A percentile compares a stretch with the other conserved stretches of the same genome.
These are phyloP conservation scores for Epirrita christyi DNA, from an alignment of 2,888 invertebrate genomes.

Conservation along the genomic window DNA sequence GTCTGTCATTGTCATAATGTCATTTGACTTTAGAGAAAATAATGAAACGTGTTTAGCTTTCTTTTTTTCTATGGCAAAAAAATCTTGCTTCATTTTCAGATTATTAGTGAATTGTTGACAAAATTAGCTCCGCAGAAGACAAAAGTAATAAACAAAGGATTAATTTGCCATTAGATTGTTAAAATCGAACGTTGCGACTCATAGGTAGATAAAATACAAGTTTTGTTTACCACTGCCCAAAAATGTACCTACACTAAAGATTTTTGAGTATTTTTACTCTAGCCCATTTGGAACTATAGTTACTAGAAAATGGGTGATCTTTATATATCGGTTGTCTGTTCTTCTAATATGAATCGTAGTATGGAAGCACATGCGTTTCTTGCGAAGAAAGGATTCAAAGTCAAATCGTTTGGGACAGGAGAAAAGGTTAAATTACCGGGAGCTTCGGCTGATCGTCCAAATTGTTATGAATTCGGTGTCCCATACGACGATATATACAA, in stretches of 20 bases:
- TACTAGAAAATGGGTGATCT: constrained; percentile 68
- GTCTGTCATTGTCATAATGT: no score
- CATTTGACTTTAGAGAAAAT: no score
- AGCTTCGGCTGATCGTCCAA: constrained; percentile 95
- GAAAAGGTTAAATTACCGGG: constrained; percentile 99
- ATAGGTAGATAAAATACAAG: not conserved
- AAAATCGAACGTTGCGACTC: not conserved
- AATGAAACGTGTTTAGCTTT: not conserved
- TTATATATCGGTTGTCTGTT: constrained; percentile 97
- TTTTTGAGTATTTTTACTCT: not conserved
- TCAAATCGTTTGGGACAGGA: constrained; percentile 97
- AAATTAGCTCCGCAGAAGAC: not conserved
- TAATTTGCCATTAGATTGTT: not conserved
- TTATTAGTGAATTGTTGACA: no score
- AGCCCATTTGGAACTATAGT: not conserved
- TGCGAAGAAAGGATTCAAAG: constrained; percentile 98
- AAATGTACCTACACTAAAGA: not conserved
- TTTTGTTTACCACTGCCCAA: constrained; percentile 1
- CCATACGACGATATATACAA: constrained; percentile 98
- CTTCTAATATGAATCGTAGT: constrained; percentile 99
- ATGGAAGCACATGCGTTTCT: constrained; percentile 99
- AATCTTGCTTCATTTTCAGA: not conserved
- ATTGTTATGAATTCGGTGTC: constrained; percentile 98
- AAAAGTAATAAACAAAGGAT: not conserved
- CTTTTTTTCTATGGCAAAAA: not conserved